Base-by-base conservation (phyloP, 2,113 vertebrate genomes). In the Quiscalus mexicanus region DNA sequence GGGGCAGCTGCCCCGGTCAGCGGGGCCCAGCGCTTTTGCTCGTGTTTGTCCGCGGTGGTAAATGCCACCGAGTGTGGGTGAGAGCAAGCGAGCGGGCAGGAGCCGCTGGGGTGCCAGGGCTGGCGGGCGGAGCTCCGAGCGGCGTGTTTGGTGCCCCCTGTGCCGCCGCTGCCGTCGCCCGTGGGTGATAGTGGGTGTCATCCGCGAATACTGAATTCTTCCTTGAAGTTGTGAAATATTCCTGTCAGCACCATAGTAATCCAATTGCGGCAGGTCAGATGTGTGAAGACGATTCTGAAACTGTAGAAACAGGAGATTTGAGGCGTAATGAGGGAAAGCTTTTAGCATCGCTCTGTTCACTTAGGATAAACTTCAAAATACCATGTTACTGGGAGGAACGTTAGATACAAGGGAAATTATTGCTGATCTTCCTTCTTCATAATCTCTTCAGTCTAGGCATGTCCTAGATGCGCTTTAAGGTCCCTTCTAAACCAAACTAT, bases 121-220 rank as follows among this genome's bases (percentile, higher is more conserved):
- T 44, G 31, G 31, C 27, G 88, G 71, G 84, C 33, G 22, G 45
- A 47, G 47, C 35, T 5, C 79, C 2, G 76, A 10, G 33, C 35
- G 25, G 59, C 33, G 14, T 30, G 56, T 20, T 23, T 64, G 53
- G n/a, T 49, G n/a, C 9, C 16, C 9, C 5, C 22, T 8, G 33
- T 37, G 47, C 16, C 39, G 31, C 31, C 5, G 20, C 70, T 15
- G 45, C n/a, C 5, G 13, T 1, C 5, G 4, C 8, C n/a, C 8
- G 20, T 15, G 59, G 13, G 9, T 6, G 22, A 27, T 33, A 25
- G 22, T 20, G 37, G 37, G 10, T 45, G 28, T 9, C 28, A 6
- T 4, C 33, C 0, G 11, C 4, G 12, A 19, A 0, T 7, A 0
- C 20, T 9, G 19, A 2, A 10, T 44, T 65, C 12, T 37, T 75